Evolutionary conservation across 2,797 vertebrate genomes (phyloP).

Genomic region (Squalus acanthias): DNA sequence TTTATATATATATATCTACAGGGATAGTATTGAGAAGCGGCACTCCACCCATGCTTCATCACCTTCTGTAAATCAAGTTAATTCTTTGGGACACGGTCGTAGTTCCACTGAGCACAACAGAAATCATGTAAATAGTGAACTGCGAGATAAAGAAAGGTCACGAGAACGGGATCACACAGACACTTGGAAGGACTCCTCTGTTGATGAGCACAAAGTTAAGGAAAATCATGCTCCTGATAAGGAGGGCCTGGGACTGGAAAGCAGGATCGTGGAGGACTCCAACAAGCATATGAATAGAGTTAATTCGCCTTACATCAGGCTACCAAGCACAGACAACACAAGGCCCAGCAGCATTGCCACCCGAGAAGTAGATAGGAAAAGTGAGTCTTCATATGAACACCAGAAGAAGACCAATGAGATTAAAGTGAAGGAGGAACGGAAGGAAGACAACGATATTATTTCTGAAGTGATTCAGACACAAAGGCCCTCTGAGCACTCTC

Average conservation of each 20-base stretch:
- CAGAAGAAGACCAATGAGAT: conserved; percentile 82
- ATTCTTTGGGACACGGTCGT: conserved; percentile 74
- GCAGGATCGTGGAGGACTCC: conserved; percentile 68
- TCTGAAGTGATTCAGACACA: conserved; percentile 66
- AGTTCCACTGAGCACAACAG: conserved; percentile 73
- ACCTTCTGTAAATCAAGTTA: conserved; percentile 72
- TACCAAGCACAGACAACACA: conserved; percentile 66
- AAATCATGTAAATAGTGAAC: conserved; percentile 76
- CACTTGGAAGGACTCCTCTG: conserved; percentile 70
- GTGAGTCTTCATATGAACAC: conserved; percentile 65
- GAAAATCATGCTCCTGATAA: conserved; percentile 80
- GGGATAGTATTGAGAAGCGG: conserved; percentile 84
- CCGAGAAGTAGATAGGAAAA: conserved; percentile 78
- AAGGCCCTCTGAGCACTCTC: conserved; percentile 57
- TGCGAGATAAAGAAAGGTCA: conserved; percentile 81
- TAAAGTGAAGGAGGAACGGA: conserved; percentile 92
- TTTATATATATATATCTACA: conserved; percentile 46
- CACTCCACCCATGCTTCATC: conserved; percentile 85
- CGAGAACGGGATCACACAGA: conserved; percentile 74
- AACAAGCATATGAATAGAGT: conserved; percentile 75
- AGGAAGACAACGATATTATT: conserved; percentile 81
- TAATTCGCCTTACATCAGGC: conserved; percentile 76
- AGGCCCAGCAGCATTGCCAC: conserved; percentile 71
- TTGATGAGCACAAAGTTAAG: conserved; percentile 84
- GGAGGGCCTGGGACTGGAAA: conserved; percentile 70